Evolutionary conservation across 2,888 invertebrate genomes (phyloP).

Genomic region (Anticlea derivata): DNA sequence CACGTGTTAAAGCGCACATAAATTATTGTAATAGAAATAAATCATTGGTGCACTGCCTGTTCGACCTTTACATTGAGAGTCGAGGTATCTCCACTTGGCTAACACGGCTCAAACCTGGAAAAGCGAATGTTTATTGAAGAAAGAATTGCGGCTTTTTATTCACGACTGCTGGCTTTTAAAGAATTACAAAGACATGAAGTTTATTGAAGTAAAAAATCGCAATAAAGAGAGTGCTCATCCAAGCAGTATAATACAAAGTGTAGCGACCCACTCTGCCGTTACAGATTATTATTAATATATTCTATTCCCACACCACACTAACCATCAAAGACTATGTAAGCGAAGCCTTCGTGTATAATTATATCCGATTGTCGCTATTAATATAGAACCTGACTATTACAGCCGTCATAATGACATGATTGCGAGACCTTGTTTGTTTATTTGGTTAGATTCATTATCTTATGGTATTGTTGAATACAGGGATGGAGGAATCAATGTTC

Average conservation of each 20-base stretch:
- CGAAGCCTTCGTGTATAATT: constrained; percentile 17
- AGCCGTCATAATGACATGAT: constrained; percentile 52
- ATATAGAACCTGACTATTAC: constrained; percentile 38
- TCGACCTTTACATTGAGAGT: no score
- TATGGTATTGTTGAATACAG: no score
- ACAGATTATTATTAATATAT: constrained; percentile 13
- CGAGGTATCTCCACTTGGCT: no score
- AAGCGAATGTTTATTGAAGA: no score
- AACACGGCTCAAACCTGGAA: no score
- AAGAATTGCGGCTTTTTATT: neutral
- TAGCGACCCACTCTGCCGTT: neutral
- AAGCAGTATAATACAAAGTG: constrained; percentile 17
- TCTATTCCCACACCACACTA: constrained; percentile 3
- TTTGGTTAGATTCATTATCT: constrained; percentile 34
- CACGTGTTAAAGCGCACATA: no score
- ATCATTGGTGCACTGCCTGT: no score
- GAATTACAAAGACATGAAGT: constrained; percentile 9
- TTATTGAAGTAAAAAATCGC: constrained; percentile 15
- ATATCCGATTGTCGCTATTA: constrained; percentile 18
- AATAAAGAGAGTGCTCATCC: constrained; percentile 11
- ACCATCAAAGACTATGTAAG: constrained; percentile 18
- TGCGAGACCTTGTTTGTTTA: constrained; percentile 52
- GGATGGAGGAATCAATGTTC: no score
- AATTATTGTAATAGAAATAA: no score
- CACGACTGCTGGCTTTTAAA: neutral